Evolutionary conservation across 2,888 invertebrate genomes (phyloP).

Genomic region (Ormia ochracea): DNA sequence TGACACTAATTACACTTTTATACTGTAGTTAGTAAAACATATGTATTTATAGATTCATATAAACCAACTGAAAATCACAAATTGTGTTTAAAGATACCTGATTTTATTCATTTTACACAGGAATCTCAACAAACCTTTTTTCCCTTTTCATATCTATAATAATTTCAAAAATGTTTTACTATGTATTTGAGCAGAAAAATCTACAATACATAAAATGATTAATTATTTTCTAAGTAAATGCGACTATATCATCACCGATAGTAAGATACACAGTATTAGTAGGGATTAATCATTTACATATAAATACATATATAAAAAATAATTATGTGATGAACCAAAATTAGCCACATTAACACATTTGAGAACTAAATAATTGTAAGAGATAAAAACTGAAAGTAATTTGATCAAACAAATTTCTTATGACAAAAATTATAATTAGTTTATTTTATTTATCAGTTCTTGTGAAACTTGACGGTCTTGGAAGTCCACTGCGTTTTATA

Average conservation of each 20-base stretch:
- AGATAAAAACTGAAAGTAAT: conserved; percentile 35
- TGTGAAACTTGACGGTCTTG: conserved; percentile 63
- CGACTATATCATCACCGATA: conserved; percentile 32
- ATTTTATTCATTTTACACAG: conserved; percentile 52
- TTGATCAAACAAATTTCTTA: conserved; percentile 13
- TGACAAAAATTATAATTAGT: conserved; percentile 14
- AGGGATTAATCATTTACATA: background rate
- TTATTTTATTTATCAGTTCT: conserved; percentile 52
- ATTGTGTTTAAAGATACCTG: conserved; percentile 50
- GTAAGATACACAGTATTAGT: conserved; percentile 7
- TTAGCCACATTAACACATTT: conserved; percentile 31
- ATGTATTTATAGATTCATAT: background rate
- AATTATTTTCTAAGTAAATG: conserved; percentile 48
- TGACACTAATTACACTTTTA: conserved; percentile 30
- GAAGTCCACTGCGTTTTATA: conserved; percentile 74
- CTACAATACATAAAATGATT: conserved; percentile 26
- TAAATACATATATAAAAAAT: too few relatives aligned
- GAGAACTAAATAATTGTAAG: conserved; percentile 40
- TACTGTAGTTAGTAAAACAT: background rate
- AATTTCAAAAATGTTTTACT: conserved; percentile 53
- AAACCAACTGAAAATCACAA: conserved; percentile 28
- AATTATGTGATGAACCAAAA: conserved; percentile 8
- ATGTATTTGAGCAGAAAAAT: conserved; percentile 50
- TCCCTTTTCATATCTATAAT: conserved; percentile 48
- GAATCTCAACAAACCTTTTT: conserved; percentile 54